phyloP scores from a whole-genome alignment of 2,113 vertebrate species.

The Megaptera novaeangliae region DNA sequence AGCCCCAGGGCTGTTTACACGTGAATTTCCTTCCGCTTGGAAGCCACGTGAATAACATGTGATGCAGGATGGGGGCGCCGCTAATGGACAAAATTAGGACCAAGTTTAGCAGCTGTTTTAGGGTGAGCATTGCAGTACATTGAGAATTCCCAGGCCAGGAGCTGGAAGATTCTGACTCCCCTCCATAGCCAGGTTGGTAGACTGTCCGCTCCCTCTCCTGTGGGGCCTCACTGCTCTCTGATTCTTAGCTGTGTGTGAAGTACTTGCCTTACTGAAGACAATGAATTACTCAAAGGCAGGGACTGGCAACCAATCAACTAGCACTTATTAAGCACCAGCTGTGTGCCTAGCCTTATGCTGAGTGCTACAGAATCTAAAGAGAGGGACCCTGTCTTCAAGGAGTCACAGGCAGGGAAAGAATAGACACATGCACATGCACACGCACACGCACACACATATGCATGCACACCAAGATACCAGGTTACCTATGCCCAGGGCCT shows the following conservation, averaged over 20 bases:
- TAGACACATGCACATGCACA: too few relatives aligned
- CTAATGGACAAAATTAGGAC: not conserved
- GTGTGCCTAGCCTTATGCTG: not conserved
- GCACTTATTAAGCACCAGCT: not conserved
- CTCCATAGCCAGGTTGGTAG: not conserved
- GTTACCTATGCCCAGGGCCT: not conserved
- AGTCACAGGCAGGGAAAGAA: not conserved
- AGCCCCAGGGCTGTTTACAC: not conserved
- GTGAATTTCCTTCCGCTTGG: not conserved
- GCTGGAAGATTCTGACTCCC: not conserved
- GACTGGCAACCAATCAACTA: not conserved
- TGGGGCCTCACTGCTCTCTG: not conserved
- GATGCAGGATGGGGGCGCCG: not conserved
- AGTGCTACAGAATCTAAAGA: not conserved
- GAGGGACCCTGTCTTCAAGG: not conserved
- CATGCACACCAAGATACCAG: not conserved
- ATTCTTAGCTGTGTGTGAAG: too few relatives aligned
- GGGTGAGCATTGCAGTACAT: not conserved
- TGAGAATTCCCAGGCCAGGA: not conserved
- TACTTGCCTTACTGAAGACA: not conserved
- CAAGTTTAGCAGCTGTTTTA: not conserved
- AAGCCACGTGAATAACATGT: not conserved
- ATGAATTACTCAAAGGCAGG: not conserved
- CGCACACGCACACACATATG: accelerated
- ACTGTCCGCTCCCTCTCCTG: too few relatives aligned